Percentiles rank a stretch among this genome's conserved stretches.
Conservation (phyloP, 2,797 vertebrate genomes). For the Malurus leucopterus region DNA sequence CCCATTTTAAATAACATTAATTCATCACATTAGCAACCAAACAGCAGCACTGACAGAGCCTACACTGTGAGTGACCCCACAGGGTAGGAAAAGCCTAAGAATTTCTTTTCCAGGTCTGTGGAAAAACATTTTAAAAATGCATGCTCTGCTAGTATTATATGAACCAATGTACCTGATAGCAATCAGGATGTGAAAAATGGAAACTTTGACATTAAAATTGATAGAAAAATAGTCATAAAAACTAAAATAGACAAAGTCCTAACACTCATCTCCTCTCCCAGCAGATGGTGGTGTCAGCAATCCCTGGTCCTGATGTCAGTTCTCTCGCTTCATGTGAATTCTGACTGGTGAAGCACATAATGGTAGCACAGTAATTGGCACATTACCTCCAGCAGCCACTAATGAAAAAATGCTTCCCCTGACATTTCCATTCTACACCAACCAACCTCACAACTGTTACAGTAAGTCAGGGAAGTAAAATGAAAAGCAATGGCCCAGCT, state of each 20-base stretch:
- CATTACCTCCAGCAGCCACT: slow-evolving; percentile 11
- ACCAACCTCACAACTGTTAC: background rate
- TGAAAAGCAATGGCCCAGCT: background rate
- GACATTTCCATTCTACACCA: background rate
- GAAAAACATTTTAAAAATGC: background rate
- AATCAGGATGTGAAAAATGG: background rate
- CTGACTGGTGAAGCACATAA: background rate
- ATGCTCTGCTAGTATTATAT: background rate
- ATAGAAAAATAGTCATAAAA: background rate
- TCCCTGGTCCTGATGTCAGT: background rate
- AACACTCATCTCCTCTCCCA: background rate
- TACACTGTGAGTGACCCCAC: background rate
- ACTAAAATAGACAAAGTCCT: background rate
- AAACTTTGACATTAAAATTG: background rate
- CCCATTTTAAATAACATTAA: background rate
- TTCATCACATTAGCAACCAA: background rate
- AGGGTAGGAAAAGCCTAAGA: background rate
- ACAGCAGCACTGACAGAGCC: background rate
- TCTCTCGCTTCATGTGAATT: background rate
- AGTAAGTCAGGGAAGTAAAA: background rate
- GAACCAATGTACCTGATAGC: background rate
- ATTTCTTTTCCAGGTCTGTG: background rate
- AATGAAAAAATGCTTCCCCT: background rate
- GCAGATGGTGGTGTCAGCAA: slow-evolving; percentile 19
- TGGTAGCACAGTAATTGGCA: background rate